Evolutionary conservation across 2,113 vertebrate genomes (phyloP).

Genomic region (Cyprinus carpio): DNA sequence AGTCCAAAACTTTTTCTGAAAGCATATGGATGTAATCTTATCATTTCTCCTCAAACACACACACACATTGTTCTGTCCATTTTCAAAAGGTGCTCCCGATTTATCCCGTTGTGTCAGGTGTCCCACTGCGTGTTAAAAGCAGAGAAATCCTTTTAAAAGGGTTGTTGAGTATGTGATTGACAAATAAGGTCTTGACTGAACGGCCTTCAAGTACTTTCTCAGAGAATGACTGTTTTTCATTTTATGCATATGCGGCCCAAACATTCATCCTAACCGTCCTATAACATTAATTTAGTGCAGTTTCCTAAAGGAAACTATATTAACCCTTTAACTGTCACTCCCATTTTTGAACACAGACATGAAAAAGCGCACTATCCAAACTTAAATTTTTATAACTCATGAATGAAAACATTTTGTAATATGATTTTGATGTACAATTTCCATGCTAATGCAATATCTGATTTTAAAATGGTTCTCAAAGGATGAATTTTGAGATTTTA

Average conservation of each 20-base stretch:
- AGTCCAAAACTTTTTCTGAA: conserved; percentile 71
- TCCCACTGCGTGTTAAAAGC: conserved; percentile 62
- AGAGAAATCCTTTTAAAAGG: conserved; percentile 42
- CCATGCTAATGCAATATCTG: no score
- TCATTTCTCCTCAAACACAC: conserved; percentile 76
- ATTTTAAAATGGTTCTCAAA: no score
- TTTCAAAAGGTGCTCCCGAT: conserved; percentile 75
- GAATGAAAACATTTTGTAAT: no score
- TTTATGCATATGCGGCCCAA: neutral
- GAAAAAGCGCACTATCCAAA: no score
- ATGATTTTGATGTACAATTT: no score
- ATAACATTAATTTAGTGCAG: neutral
- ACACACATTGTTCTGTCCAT: conserved; percentile 79
- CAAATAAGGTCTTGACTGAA: conserved; percentile 54
- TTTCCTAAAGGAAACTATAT: neutral
- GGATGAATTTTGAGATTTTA: no score
- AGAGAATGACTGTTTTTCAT: neutral
- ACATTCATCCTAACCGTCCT: neutral
- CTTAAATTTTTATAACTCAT: no score
- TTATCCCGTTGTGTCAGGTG: conserved; percentile 78
- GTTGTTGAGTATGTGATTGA: conserved; percentile 53
- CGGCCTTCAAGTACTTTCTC: conserved; percentile 7
- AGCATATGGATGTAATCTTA: conserved; percentile 83
- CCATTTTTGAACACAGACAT: no score
- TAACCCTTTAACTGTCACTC: no score